A percentile compares a stretch with the other conserved stretches of the same genome.
These are phyloP conservation scores for Tragelaphus buxtoni DNA, from an alignment of 2,113 vertebrate genomes.

Conservation along the genomic window DNA sequence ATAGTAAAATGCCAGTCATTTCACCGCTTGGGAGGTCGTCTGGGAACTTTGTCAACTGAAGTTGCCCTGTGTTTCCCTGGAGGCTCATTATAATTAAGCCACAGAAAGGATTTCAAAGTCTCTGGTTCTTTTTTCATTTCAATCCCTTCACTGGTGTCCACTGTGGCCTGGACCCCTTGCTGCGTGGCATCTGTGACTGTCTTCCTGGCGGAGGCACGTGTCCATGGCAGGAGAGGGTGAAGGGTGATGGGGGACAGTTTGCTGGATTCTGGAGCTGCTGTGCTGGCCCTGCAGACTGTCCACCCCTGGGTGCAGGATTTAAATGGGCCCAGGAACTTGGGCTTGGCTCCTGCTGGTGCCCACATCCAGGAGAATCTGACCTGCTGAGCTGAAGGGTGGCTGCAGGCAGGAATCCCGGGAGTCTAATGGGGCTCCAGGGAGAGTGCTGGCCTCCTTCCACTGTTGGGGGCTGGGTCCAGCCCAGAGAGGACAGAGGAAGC, in stretches of 20 bases:
- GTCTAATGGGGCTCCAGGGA: too few species aligned
- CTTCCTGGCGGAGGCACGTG: background rate
- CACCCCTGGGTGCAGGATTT: accelerated
- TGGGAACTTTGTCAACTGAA: background rate
- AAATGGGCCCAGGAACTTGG: too few species aligned
- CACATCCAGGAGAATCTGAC: background rate
- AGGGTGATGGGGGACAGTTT: accelerated
- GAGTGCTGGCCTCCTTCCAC: background rate
- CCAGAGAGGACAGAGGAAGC: background rate
- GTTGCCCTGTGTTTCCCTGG: accelerated
- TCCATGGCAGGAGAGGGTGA: accelerated
- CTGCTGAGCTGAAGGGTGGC: too few species aligned
- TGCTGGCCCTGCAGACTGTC: background rate
- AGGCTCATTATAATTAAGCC: background rate
- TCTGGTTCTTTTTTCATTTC: background rate
- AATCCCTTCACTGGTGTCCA: accelerated
- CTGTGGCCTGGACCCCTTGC: accelerated
- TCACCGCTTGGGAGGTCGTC: accelerated
- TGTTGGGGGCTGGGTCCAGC: too few species aligned
- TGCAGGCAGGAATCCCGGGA: accelerated
- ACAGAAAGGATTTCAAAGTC: background rate
- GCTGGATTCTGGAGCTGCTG: background rate
- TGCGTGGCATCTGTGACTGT: background rate
- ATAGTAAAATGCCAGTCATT: accelerated
- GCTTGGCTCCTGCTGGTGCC: too few species aligned